These are phyloP conservation scores for Mamestra configurata DNA, from an alignment of 1,140 invertebrate genomes.

Conservation along the genomic window DNA sequence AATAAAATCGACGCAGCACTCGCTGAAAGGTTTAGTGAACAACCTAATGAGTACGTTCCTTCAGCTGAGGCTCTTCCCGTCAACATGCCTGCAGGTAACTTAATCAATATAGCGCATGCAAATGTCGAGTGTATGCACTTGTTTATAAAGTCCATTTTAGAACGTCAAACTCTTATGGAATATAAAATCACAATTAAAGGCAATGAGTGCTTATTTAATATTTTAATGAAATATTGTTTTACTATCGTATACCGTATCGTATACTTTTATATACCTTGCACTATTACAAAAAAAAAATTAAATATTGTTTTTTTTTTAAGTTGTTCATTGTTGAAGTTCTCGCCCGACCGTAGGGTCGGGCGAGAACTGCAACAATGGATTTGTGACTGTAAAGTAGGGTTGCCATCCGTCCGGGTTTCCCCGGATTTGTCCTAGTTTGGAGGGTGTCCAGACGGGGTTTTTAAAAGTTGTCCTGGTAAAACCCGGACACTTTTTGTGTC, in stretches of 20 bases:
- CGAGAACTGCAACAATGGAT: too few relatives aligned
- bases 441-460: too few relatives aligned
- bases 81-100: constrained; percentile 68
- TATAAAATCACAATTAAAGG: too few relatives aligned
- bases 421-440: too few relatives aligned
- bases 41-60: constrained; percentile 68
- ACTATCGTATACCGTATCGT: neutral
- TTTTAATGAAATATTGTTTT: neutral
- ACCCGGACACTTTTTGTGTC: too few relatives aligned
- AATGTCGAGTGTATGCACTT: neutral
- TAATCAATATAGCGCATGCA: neutral
- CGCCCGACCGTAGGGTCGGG: too few relatives aligned
- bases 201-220: too few relatives aligned
- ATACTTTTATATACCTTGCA: neutral
- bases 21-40: constrained; percentile 88
- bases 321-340: too few relatives aligned
- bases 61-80: constrained; percentile 56
- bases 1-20: constrained; percentile 90
- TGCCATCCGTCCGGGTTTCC: too few relatives aligned
- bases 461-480: too few relatives aligned
- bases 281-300: neutral
- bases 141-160: neutral
- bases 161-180: neutral
- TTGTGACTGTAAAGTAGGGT: too few relatives aligned
- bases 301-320: too few relatives aligned